Base-by-base conservation (phyloP, 2,888 invertebrate species). In the Caradrina clavipalpis region DNA sequence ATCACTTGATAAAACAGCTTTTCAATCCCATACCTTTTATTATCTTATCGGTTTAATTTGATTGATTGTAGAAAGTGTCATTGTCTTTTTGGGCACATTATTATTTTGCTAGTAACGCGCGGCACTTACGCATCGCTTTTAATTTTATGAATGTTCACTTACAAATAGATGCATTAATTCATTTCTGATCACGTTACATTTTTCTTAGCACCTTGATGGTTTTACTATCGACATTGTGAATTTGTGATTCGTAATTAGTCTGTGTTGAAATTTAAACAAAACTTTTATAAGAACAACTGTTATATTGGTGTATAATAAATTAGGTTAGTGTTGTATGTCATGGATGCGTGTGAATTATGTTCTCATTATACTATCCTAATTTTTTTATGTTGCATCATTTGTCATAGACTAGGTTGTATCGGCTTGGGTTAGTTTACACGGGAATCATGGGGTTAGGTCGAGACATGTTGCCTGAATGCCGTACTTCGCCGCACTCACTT, bases 221-320 rank as follows among this genome's bases (percentile, higher is more conserved):
- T 85, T 82, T 75, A 82, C 17, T 84, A 86, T 87, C 75, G 73
- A 86, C 79, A 86, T 87, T 90, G 87, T 91, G 88, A 86, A 90
- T 87, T 87, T 90, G 87, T 91, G 88, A 86, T 90, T 87, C 75
- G 68, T 88, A 86, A 83, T 85, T 83, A 86, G 81, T 66, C 82
- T 90, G 86, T 89, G 89, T 90, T 92, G 86, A 90, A 89, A 88
- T 86, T 90, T 73, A 84, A 89, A 87, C 78, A 90, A 68, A 91
- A 90, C 88, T 91, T 92, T 92, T 93, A 89, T 93, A 92, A 87
- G 88, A 89, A 89, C 87, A 90, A 89, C 86, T 92, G 93, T 94
- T 94, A 92, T 91, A 92, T 90, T 91, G 89, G 89, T 92, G 90
- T 93, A 91, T 90, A 92, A 92, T 89, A 83, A 84, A 63, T 57